phyloP scores from a whole-genome alignment of 2,888 invertebrate genomes.

The Chesias legatella region DNA sequence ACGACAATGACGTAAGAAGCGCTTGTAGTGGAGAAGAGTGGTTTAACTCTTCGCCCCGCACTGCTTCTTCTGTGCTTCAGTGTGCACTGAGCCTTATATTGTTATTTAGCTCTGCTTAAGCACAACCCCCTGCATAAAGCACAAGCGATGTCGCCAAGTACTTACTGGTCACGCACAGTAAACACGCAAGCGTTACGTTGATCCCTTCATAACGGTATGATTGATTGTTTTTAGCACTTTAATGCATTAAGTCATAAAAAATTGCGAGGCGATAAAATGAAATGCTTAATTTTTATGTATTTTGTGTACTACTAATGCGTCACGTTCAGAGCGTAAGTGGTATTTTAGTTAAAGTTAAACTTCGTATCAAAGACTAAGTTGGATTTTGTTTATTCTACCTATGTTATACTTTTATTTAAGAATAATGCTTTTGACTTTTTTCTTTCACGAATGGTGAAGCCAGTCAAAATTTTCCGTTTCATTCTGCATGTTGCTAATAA shows the following conservation, averaged over 20 bases:
- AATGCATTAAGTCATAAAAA: conserved; percentile 49
- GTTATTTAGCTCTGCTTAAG: conserved; percentile 8
- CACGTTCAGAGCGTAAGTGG: conserved; percentile 1
- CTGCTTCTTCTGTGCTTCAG: too few species aligned
- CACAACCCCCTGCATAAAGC: not conserved
- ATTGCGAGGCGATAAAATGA: conserved; percentile 37
- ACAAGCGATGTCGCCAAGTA: conserved; percentile 44
- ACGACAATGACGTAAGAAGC: too few species aligned
- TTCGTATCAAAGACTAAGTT: too few species aligned
- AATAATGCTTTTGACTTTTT: too few species aligned
- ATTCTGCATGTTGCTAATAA: too few species aligned
- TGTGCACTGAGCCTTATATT: not conserved
- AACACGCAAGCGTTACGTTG: conserved; percentile 60
- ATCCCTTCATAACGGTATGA: conserved; percentile 62
- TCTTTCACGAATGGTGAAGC: too few species aligned
- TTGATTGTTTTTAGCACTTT: conserved; percentile 65
- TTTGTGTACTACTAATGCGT: conserved; percentile 11
- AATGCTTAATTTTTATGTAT: conserved; percentile 20
- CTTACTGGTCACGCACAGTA: conserved; percentile 47
- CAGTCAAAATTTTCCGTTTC: too few species aligned
- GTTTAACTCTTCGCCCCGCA: too few species aligned
- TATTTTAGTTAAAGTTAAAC: too few species aligned
- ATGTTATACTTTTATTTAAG: too few species aligned
- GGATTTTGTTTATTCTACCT: too few species aligned
- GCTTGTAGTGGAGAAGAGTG: too few species aligned